These are phyloP conservation scores for Phataginus tetradactyla DNA, from an alignment of 2,797 vertebrate genomes.

Conservation along the genomic window DNA sequence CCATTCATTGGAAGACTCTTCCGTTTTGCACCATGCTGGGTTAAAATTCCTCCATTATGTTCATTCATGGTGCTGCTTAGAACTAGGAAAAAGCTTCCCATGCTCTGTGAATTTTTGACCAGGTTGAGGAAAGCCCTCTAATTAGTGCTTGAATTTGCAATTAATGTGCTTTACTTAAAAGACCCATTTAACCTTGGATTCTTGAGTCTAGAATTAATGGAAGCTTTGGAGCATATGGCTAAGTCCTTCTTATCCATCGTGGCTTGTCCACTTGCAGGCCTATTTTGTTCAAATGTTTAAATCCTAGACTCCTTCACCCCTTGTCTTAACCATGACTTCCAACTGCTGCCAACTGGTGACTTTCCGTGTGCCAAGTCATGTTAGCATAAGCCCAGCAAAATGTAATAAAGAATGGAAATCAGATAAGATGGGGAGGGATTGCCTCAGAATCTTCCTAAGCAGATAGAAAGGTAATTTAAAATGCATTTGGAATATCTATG, in stretches of 20 bases:
- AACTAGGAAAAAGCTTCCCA: slow-evolving; percentile 75
- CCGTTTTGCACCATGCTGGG: slow-evolving; percentile 5
- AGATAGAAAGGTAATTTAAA: slow-evolving; percentile 1
- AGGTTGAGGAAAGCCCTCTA: slow-evolving; percentile 76
- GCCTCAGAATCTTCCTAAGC: neutral
- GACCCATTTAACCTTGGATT: slow-evolving; percentile 70
- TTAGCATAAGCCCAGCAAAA: neutral
- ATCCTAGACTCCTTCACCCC: neutral
- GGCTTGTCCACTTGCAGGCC: neutral
- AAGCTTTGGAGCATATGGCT: neutral
- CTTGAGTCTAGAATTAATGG: slow-evolving; percentile 65
- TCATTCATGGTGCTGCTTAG: slow-evolving; percentile 41
- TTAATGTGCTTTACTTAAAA: slow-evolving; percentile 78
- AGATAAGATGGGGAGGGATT: neutral
- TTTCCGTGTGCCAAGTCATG: neutral
- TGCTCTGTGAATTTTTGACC: slow-evolving; percentile 65
- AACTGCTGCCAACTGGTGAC: neutral
- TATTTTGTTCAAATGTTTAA: neutral
- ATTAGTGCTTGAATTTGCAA: slow-evolving; percentile 80
- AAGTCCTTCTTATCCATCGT: neutral
- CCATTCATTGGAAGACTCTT: slow-evolving; percentile 31
- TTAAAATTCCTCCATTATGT: slow-evolving; percentile 45
- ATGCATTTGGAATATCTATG: neutral
- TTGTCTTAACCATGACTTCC: neutral
- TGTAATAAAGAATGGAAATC: neutral